Conservation (phyloP, 2,797 vertebrate genomes). For the Choloepus didactylus region DNA sequence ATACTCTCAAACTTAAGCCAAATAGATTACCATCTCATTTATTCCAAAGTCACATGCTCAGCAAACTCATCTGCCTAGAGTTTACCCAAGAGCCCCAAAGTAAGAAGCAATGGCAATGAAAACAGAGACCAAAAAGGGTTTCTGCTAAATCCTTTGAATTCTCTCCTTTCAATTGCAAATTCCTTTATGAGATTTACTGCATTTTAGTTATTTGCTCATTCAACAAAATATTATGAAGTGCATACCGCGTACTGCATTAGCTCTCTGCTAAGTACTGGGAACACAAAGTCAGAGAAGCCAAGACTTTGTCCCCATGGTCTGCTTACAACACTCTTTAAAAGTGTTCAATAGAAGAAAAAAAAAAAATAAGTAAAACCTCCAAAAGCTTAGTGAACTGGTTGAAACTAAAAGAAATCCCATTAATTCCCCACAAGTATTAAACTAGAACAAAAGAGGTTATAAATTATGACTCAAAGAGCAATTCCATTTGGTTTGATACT, state of each 20-base stretch:
- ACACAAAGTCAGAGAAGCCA: not conserved
- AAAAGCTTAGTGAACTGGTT: not conserved
- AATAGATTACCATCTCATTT: not conserved
- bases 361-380: not conserved
- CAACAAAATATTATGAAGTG: not conserved
- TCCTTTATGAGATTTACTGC: not conserved
- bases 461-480: not conserved
- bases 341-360: not conserved
- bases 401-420: not conserved
- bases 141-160: not conserved
- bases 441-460: not conserved
- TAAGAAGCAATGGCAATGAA: not conserved
- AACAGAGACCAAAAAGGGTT: not conserved
- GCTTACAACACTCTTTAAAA: not conserved
- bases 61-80: not conserved
- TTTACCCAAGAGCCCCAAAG: not conserved
- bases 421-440: constrained; percentile 11
- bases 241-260: not conserved
- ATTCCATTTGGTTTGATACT: not conserved
- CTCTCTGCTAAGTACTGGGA: not conserved
- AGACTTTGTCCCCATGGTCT: not conserved
- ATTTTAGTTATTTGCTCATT: not conserved
- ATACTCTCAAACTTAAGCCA: not conserved
- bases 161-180: not conserved
- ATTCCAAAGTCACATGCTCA: not conserved